Conservation (phyloP, 1,140 invertebrate genomes). For the Ceratoteleas bidentatus region DNA sequence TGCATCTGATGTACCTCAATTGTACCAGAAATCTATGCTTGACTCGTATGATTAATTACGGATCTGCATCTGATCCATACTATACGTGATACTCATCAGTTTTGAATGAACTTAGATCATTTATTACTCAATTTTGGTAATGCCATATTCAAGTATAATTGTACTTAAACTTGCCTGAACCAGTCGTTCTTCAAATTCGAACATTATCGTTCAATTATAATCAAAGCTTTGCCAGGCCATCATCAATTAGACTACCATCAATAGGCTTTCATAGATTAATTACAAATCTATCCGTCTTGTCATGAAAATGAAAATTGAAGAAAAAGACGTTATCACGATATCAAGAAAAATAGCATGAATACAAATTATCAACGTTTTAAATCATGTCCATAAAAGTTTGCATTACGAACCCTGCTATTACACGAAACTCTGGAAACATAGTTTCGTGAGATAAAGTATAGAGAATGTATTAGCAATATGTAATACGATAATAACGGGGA, state of each 20-base stretch:
- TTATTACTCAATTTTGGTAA: conserved; percentile 40
- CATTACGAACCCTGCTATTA: too few relatives aligned
- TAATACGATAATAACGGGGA: neutral
- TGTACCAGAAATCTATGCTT: conserved; percentile 25
- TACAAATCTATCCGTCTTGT: too few relatives aligned
- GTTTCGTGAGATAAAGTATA: neutral
- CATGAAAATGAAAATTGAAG: too few relatives aligned
- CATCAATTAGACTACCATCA: too few relatives aligned
- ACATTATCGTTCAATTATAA: neutral
- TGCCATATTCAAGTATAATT: neutral
- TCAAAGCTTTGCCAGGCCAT: too few relatives aligned
- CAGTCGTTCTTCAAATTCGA: neutral
- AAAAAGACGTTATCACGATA: too few relatives aligned
- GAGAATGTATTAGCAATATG: neutral
- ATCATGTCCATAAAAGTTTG: too few relatives aligned
- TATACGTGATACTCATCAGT: conserved; percentile 27
- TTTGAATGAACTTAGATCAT: conserved; percentile 51
- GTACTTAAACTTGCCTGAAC: neutral
- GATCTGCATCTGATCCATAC: conserved; percentile 45
- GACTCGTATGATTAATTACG: conserved; percentile 55
- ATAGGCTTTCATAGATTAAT: too few relatives aligned
- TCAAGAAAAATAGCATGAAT: too few relatives aligned
- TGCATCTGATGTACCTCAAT: conserved; percentile 1
- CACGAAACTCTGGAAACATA: neutral
- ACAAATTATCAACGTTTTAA: too few relatives aligned